phyloP scores from a whole-genome alignment of 2,888 invertebrate species.

The Trichogramma evanescens region DNA sequence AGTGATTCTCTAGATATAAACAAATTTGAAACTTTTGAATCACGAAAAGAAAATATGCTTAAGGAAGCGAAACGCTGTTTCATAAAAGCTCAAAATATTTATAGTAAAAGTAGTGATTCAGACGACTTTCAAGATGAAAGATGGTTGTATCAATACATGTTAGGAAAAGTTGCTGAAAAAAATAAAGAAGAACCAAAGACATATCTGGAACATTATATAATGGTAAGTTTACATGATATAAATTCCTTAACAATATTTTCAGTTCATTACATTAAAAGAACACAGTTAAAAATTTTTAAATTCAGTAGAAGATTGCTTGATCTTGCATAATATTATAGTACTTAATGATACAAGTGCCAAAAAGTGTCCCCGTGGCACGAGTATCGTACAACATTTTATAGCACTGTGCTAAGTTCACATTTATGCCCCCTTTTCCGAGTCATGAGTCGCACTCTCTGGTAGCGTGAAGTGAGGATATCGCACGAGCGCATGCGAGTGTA shows the following conservation, averaged over 20 bases:
- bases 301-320: too few species aligned
- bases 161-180: conserved; percentile 93
- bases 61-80: conserved; percentile 75
- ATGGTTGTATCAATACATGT: conserved; percentile 90
- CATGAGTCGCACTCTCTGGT: too few species aligned
- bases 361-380: too few species aligned
- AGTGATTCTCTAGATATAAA: conserved; percentile 69
- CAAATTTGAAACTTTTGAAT: conserved; percentile 65
- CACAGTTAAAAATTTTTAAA: too few species aligned
- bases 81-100: conserved; percentile 58
- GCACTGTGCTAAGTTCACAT: too few species aligned
- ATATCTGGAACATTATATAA: conserved; percentile 73
- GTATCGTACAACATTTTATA: too few species aligned
- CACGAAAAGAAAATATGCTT: conserved; percentile 72
- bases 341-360: too few species aligned
- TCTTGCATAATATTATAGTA: too few species aligned
- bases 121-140: conserved; percentile 70
- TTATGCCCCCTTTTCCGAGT: too few species aligned
- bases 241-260: conserved; percentile 12
- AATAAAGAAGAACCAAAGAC: conserved; percentile 64
- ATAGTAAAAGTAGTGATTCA: conserved; percentile 51
- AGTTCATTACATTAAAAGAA: too few species aligned
- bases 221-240: conserved; percentile 44
- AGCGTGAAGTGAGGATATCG: too few species aligned
- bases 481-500: too few species aligned